Conservation (phyloP, 2,797 vertebrate species). For the Coregonus suidteri region DNA sequence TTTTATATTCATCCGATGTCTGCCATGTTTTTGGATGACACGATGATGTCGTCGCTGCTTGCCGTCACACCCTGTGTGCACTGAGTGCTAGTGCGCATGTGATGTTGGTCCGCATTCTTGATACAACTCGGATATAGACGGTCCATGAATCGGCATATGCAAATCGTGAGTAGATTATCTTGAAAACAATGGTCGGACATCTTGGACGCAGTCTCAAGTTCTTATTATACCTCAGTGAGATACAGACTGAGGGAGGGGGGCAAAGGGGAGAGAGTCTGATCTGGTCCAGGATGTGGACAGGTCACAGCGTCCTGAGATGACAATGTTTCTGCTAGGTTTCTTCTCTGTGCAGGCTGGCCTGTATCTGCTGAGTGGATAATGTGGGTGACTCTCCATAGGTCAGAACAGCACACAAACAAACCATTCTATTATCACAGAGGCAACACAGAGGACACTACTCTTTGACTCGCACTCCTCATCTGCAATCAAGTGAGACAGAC, state of each 20-base stretch:
- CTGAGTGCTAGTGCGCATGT: too few species aligned
- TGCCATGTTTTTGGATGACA: too few species aligned
- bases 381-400: conserved; percentile 35
- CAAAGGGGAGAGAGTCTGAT: background rate
- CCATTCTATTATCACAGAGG: background rate
- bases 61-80: too few species aligned
- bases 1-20: too few species aligned
- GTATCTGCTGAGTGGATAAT: conserved; percentile 50
- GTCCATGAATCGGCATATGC: too few species aligned
- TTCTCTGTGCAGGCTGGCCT: conserved; percentile 32
- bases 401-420: conserved; percentile 50
- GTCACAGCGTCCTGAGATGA: conserved; percentile 47
- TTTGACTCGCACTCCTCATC: conserved; percentile 25
- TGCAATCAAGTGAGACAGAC: conserved; percentile 25
- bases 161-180: too few species aligned
- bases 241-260: background rate
- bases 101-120: too few species aligned
- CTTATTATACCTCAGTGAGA: background rate
- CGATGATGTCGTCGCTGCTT: too few species aligned
- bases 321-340: conserved; percentile 41
- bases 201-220: too few species aligned
- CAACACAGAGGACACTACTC: conserved; percentile 36
- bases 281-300: conserved; percentile 33
- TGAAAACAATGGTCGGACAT: too few species aligned
- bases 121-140: too few species aligned